Evolutionary conservation across 2,113 vertebrate genomes (phyloP), one percentile per base, ranked within the genome.

Genomic region (Kryptolebias marmoratus): DNA sequence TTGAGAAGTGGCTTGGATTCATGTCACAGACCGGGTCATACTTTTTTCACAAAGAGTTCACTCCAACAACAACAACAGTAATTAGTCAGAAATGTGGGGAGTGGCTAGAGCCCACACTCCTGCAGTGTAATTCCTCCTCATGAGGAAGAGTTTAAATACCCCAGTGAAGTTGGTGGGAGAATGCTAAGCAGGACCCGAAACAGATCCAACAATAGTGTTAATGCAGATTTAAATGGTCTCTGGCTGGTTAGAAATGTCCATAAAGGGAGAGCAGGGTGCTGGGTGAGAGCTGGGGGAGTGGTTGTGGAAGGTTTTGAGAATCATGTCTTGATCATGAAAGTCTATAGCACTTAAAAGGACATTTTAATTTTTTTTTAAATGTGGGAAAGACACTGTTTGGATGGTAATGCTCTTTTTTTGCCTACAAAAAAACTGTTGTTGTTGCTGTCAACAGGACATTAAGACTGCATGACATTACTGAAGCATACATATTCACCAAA

Each of bases 1-100:
- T 87, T 85, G 62, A 88, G 68, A 84, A 87, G 85, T 69, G 80
- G 61, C 64, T 71, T 77, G 73, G 81, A 81, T 90, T 88, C 82
- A 77, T 83, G 84, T 82, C 78, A 64, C 67, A 68, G 81, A 49
- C 48, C 42, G 59, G 81, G 84, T 89, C 84, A 72, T 78, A 64
- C 81, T 84, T 78, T 74, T 75, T 86, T 88, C 76, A 80, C 71
- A 72, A 64, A 60, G 68, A 70, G 71, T 54, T 88, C 53, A 83
- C 80, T 80, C 83, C 76, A 56, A 67, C 73, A 81, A 84, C 79
- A 84, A 87, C 86, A 84, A 75, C 64, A 79, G 83, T 73, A 76
- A 82, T 81, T 79, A 79, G 79, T 74, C 67, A 66, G 70, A 74
- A 44, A 63, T 77, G 65, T 66, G 68, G 65, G 74, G 73, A 73